A percentile compares a stretch with the other conserved stretches of the same genome.
Evolutionary conservation across 2,113 vertebrate genomes (phyloP).

Genomic region (Patagioenas fasciata): DNA sequence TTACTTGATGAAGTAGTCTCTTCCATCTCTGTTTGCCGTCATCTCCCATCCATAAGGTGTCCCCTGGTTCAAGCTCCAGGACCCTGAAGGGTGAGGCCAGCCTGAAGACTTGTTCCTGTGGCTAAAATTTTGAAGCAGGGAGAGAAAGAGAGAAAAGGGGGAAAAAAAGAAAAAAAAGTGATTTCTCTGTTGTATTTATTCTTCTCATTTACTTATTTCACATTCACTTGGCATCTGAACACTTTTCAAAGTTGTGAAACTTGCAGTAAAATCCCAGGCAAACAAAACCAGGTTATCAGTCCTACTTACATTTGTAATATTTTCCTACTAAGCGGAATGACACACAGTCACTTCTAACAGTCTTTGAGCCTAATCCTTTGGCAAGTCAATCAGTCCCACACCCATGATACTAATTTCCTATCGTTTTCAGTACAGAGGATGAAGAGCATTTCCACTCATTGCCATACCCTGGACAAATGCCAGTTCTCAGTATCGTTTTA

Average conservation of each 20-base stretch:
- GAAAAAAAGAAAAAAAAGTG: not conserved
- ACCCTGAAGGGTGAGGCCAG: slow-evolving; percentile 90
- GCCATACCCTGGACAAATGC: not conserved
- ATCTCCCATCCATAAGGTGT: slow-evolving; percentile 97
- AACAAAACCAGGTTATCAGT: not conserved
- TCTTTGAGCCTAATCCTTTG: not conserved
- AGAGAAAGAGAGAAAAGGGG: rapidly evolving
- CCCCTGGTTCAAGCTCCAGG: slow-evolving; percentile 90
- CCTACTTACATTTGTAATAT: not conserved
- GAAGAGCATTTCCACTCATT: not conserved
- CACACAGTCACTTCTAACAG: not conserved
- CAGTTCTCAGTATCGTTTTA: not conserved
- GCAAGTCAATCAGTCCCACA: not conserved
- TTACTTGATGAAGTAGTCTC: slow-evolving; percentile 95
- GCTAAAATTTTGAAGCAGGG: slow-evolving; percentile 66
- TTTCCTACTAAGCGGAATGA: not conserved
- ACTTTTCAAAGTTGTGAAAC: not conserved
- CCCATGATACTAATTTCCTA: not conserved
- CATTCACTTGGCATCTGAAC: not conserved
- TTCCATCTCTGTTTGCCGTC: slow-evolving; percentile 91
- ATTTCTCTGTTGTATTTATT: not conserved
- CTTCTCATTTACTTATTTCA: not conserved
- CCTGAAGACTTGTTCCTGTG: slow-evolving; percentile 93
- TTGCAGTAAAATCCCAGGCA: not conserved
- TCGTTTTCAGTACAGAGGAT: not conserved